Evolutionary conservation across 2,113 vertebrate genomes (phyloP), one percentile per base, ranked within the genome.

Genomic region (Electrona antarctica): DNA sequence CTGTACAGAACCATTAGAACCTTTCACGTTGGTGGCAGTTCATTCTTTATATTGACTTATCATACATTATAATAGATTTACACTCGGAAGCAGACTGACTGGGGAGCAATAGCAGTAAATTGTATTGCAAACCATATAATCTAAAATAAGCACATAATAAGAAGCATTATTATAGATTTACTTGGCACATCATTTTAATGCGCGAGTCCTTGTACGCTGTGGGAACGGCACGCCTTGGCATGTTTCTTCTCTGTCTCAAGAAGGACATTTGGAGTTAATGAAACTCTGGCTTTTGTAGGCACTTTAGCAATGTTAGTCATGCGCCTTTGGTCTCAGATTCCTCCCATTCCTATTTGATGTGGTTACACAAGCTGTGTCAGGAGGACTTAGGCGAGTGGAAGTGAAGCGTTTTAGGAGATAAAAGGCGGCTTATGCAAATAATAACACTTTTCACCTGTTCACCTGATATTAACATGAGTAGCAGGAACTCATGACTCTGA

Each of bases 251-350:
- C 12, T 12, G 64, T 60, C 62, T 78, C n/a, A n/a, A 85, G 33
- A 76, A 69, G 64, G 65, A 60, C 78, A 85, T 87, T 87, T 81
- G 73, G 76, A 81, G 76, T 80, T 77, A 64, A 83, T 79, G 64
- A 70, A 77, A 78, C 50, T 65, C 8, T 66, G 71, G 52, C 67
- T 84, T 41, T 85, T 73, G 47, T 54, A 81, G 68, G 70, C 7
- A 66, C 71, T 81, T 77, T 7, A 80, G 65, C 63, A 77, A 86
- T 86, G 77, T 82, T 73, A 56, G 84, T 87, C 83, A 85, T 85
- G 78, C 87, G 79, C 77, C 73, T 84, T 76, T 88, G 81, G 73
- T 82, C 89, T 83, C 51, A 79, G 69, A 88, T 90, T 89, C 83
- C 60, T 82, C 67, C 79, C 81, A 89, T 87, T 85, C 76, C 69